Conservation (phyloP, 35 echinoderm and acorn worm species). For the Heliocidaris erythrogramma region DNA sequence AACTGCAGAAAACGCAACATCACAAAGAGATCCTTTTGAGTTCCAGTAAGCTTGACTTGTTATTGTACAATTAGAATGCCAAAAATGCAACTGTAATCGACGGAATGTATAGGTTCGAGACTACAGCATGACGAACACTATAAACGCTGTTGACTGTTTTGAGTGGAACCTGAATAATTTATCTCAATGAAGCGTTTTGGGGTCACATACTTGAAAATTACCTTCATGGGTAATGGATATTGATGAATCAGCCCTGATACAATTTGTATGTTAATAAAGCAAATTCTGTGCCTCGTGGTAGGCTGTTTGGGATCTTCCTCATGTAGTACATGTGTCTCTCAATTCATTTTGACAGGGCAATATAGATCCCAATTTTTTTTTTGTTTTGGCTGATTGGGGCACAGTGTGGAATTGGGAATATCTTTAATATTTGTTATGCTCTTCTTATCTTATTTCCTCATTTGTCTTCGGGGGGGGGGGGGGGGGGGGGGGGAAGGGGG, state of each 20-base stretch:
- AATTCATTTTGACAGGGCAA: background rate
- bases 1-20: background rate
- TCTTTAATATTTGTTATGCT: no score
- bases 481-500: no score
- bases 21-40: background rate
- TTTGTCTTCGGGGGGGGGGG: no score
- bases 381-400: background rate
- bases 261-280: constrained; percentile 19
- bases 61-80: background rate
- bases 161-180: constrained; percentile 4
- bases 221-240: constrained; percentile 16
- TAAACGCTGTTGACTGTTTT: background rate
- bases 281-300: background rate
- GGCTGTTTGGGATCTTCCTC: background rate
- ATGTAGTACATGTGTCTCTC: background rate
- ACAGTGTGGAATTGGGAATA: background rate
- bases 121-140: background rate
- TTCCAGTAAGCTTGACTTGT: background rate
- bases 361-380: background rate
- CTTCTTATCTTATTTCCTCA: no score
- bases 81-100: background rate
- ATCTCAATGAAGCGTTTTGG: constrained; percentile 10
- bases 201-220: constrained; percentile 18
- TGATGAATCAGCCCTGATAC: constrained; percentile 8
- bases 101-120: background rate